Percentiles rank a stretch among this genome's conserved stretches.
These are phyloP conservation scores for Camponotus floridanus DNA, from an alignment of 1,140 invertebrate species.

Conservation along the genomic window DNA sequence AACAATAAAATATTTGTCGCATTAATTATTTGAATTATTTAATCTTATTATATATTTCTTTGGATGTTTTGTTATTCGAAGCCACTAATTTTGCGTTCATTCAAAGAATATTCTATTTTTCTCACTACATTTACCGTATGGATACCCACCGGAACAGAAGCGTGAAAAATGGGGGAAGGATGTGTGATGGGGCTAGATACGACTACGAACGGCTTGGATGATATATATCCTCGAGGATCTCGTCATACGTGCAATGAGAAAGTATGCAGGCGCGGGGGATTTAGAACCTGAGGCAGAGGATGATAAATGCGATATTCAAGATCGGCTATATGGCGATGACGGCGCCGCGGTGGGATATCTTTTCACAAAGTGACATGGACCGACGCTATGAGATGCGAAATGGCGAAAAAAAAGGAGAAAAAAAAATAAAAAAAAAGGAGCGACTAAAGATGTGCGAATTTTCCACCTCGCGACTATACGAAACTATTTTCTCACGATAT, in stretches of 20 bases:
- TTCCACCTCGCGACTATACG: not conserved
- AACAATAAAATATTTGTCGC: not conserved
- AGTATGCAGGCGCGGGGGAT: slow-evolving; percentile 53
- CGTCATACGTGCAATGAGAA: slow-evolving; percentile 68
- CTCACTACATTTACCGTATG: not conserved
- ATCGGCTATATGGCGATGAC: slow-evolving; percentile 42
- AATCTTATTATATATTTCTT: not conserved
- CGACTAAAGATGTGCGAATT: slow-evolving; percentile 7
- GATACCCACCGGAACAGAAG: not conserved
- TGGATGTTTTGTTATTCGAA: not conserved
- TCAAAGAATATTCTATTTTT: not conserved
- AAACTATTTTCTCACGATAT: slow-evolving; percentile 65
- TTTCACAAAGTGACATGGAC: slow-evolving; percentile 45
- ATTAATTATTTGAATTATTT: not conserved
- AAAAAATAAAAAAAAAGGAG: not conserved
- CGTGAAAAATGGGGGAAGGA: slow-evolving; percentile 38
- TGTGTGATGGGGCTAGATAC: slow-evolving; percentile 37
- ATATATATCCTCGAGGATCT: slow-evolving; percentile 68
- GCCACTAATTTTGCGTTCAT: not conserved
- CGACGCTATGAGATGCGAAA: not conserved
- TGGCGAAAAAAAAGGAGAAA: not conserved
- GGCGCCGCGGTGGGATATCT: slow-evolving; percentile 18
- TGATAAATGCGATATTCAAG: slow-evolving; percentile 74
- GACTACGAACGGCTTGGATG: slow-evolving; percentile 52
- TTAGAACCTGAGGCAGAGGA: slow-evolving; percentile 58